A percentile compares a stretch with the other conserved stretches of the same genome.
These are phyloP conservation scores for Potamilus streckersoni DNA, from an alignment of 1,140 invertebrate genomes.

Conservation along the genomic window DNA sequence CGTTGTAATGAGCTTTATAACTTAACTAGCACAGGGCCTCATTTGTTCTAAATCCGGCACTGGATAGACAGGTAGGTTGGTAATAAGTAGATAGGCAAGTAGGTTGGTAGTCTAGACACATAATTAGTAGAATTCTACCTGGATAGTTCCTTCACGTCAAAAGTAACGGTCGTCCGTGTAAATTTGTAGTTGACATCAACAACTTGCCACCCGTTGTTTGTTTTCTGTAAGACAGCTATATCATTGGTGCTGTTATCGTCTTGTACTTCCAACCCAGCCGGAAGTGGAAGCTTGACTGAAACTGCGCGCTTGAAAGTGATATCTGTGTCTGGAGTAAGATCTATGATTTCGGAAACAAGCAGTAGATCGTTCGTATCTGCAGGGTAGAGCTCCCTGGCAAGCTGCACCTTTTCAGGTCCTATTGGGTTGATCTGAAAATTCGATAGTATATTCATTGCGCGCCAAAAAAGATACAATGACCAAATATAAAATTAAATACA, in stretches of 20 bases:
- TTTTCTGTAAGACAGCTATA: constrained; percentile 56
- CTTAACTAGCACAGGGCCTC: too few species aligned
- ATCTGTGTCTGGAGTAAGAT: constrained; percentile 42
- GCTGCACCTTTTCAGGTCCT: constrained; percentile 43
- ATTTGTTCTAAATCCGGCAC: too few species aligned
- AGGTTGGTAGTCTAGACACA: neutral
- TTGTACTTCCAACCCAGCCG: constrained; percentile 32
- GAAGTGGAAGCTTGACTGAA: constrained; percentile 58
- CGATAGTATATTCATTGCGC: neutral
- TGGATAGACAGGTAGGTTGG: too few species aligned
- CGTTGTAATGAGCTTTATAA: too few species aligned
- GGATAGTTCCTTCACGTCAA: constrained; percentile 56
- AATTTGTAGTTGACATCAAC: constrained; percentile 58
- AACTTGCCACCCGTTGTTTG: constrained; percentile 46
- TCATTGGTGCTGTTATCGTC: constrained; percentile 38
- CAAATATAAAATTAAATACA: neutral
- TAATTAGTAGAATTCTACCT: constrained; percentile 40
- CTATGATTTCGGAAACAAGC: constrained; percentile 55
- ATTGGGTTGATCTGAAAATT: constrained; percentile 56
- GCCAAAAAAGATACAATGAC: neutral
- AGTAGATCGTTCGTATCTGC: constrained; percentile 51
- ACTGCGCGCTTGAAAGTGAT: constrained; percentile 54
- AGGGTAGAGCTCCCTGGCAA: constrained; percentile 45
- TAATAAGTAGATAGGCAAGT: too few species aligned
- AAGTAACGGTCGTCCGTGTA: constrained; percentile 53